Conservation (phyloP, 2,113 vertebrate genomes). For the Bubo blakistoni region DNA sequence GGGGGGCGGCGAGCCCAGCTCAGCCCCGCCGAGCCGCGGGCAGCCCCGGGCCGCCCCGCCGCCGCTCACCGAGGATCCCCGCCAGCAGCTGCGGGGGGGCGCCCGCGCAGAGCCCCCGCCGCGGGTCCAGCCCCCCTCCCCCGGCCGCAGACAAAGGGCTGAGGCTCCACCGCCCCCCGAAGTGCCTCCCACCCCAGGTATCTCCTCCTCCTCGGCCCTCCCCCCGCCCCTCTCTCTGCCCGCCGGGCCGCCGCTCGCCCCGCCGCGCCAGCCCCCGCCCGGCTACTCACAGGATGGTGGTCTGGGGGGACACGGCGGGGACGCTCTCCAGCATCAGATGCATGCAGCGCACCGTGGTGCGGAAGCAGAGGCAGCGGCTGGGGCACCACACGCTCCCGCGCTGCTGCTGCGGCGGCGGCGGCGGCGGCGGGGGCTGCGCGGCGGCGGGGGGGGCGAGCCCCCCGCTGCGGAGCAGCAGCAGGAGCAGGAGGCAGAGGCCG, state of each 20-base stretch:
- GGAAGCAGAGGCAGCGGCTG: conserved; percentile 94
- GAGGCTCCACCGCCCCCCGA: background rate
- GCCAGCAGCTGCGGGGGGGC: background rate
- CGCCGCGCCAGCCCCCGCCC: background rate
- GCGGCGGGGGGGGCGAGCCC: conserved; percentile 48
- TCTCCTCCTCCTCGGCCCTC: background rate
- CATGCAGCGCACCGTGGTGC: conserved; percentile 97
- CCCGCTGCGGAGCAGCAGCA: conserved; percentile 20
- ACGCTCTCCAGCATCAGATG: conserved; percentile 92
- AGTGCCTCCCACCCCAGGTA: background rate
- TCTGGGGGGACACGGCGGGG: conserved; percentile 86
- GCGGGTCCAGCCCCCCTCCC: background rate
- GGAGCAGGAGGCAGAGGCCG: conserved; percentile 11
- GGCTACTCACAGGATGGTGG: conserved; percentile 92
- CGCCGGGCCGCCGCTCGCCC: background rate
- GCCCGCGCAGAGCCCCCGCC: background rate
- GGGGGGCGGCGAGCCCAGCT: too few relatives aligned
- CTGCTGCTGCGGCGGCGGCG: conserved; percentile 5
- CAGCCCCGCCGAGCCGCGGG: background rate
- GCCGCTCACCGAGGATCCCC: background rate
- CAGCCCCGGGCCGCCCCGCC: background rate
- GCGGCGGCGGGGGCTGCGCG: conserved; percentile 31
- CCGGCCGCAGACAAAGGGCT: conserved; percentile 11
- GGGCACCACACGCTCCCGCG: conserved; percentile 80
- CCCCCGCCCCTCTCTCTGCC: background rate